Conservation (phyloP, 2,888 invertebrate genomes). For the Caenorhabditis sp. region DNA sequence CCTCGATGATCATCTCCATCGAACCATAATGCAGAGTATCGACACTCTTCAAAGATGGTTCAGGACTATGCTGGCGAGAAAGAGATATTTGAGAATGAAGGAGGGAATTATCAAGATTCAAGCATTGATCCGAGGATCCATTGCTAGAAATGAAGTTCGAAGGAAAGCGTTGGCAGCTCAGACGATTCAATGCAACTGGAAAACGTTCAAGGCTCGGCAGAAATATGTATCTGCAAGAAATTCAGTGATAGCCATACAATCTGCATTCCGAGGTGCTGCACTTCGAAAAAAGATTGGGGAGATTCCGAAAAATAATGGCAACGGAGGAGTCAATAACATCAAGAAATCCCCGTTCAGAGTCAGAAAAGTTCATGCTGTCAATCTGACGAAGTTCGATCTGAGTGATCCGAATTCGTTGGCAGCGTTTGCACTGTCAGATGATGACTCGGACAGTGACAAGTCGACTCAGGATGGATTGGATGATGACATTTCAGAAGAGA, state of each 20-base stretch:
- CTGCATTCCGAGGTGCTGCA: slow-evolving; percentile 83
- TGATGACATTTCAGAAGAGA: slow-evolving; percentile 69
- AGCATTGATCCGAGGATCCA: slow-evolving; percentile 88
- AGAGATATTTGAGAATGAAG: slow-evolving; percentile 89
- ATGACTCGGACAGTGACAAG: slow-evolving; percentile 69
- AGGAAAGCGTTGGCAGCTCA: slow-evolving; percentile 85
- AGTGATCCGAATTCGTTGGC: slow-evolving; percentile 74
- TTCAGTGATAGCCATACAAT: slow-evolving; percentile 86
- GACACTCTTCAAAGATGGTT: slow-evolving; percentile 95
- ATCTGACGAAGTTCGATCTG: slow-evolving; percentile 79
- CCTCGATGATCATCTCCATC: slow-evolving; percentile 93
- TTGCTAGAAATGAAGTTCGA: slow-evolving; percentile 86
- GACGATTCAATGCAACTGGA: slow-evolving; percentile 90
- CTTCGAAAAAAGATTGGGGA: slow-evolving; percentile 70
- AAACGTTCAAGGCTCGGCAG: slow-evolving; percentile 86
- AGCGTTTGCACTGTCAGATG: slow-evolving; percentile 66
- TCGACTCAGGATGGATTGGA: slow-evolving; percentile 71
- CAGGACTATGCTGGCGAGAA: slow-evolving; percentile 89
- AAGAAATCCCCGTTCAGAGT: slow-evolving; percentile 66
- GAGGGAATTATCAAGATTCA: slow-evolving; percentile 89
- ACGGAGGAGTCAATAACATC: slow-evolving; percentile 35
- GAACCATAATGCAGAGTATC: slow-evolving; percentile 94
- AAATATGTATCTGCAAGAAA: slow-evolving; percentile 87
- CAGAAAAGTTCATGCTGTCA: slow-evolving; percentile 72
- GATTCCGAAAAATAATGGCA: slow-evolving; percentile 53